Evolutionary conservation across 2,113 vertebrate genomes (phyloP), one percentile per base, ranked within the genome.

Genomic region (Triplophysa rosa): DNA sequence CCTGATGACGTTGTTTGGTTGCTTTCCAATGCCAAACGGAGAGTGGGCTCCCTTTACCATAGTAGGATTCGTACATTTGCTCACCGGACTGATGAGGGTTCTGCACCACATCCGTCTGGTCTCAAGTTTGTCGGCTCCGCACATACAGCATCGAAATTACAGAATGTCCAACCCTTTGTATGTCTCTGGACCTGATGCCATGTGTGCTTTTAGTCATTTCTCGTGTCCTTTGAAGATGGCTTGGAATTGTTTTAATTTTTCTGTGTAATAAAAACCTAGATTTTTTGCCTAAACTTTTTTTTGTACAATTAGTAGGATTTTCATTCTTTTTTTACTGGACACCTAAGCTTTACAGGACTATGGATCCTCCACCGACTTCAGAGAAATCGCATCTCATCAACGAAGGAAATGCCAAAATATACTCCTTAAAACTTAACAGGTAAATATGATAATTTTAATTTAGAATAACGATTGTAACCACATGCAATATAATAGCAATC

Each of bases 311-410:
- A 4, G 9, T 45, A 5, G 8, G 23, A 10, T 59, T 59, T 73
- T 42, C 1, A 26, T 72, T 8, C 4, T 1, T 14, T 77, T 8
- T 17, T 52, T 1, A 14, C 45, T 78, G 23, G 21, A 12, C 10
- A 42, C 29, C 62, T 16, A 58, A n/a, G 21, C 79, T n/a, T 62
- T 67, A 67, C 47, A 33, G 59, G 59, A 83, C 59, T 42, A 89
- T 89, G 88, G 85, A 89, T 56, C 72, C 76, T 29, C 84, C 84
- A 7, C 84, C 82, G 42, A 90, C 89, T 80, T 91, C 92, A 24
- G 93, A 94, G 83, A 94, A 91, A 90, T 93, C 92, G 63, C 92
- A 93, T 12, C 93, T 94, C 74, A 90, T 94, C 11, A 86, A 91
- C 78, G 92, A 93, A 81, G 92, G 87, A 85, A 91, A 85, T 19